Evolutionary conservation across 2,113 vertebrate species (phyloP).

Genomic region (Ictalurus furcatus): DNA sequence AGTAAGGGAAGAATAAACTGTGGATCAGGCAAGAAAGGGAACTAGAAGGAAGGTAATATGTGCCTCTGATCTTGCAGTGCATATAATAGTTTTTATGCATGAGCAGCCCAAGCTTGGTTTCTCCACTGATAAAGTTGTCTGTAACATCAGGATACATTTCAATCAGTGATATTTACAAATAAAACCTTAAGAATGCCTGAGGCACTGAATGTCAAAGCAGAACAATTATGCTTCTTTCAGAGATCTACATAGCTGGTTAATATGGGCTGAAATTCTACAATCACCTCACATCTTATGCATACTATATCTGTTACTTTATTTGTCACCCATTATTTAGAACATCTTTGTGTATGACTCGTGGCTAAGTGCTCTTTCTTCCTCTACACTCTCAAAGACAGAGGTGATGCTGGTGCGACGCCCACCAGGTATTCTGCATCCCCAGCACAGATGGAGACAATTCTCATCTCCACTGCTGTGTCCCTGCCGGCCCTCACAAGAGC

Average conservation of each 20-base stretch:
- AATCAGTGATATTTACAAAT: slow-evolving; percentile 21
- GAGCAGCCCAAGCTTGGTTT: slow-evolving; percentile 26
- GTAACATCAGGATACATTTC: slow-evolving; percentile 1
- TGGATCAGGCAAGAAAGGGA: slow-evolving; percentile 10
- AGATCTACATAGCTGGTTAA: background rate
- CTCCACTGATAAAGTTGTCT: background rate
- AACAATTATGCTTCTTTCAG: background rate
- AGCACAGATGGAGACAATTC: slow-evolving; percentile 77
- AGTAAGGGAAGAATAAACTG: slow-evolving; percentile 53
- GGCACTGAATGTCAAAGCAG: background rate
- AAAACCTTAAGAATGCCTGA: slow-evolving; percentile 9
- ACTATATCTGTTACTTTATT: background rate
- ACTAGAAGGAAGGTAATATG: background rate
- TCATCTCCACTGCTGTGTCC: slow-evolving; percentile 65
- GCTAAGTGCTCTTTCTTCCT: background rate
- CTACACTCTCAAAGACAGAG: slow-evolving; percentile 43
- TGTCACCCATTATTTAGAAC: background rate
- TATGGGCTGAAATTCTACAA: background rate
- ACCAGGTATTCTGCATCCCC: slow-evolving; percentile 71
- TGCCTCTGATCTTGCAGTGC: slow-evolving; percentile 41
- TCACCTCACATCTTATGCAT: background rate
- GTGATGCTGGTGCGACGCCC: slow-evolving; percentile 62
- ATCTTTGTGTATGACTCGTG: background rate
- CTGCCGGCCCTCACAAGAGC: slow-evolving; percentile 56
- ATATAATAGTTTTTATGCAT: slow-evolving; percentile 39